A percentile compares a stretch with the other conserved stretches of the same genome.
Conservation (phyloP, 2,888 invertebrate species). For the Saturnia pavonia region DNA sequence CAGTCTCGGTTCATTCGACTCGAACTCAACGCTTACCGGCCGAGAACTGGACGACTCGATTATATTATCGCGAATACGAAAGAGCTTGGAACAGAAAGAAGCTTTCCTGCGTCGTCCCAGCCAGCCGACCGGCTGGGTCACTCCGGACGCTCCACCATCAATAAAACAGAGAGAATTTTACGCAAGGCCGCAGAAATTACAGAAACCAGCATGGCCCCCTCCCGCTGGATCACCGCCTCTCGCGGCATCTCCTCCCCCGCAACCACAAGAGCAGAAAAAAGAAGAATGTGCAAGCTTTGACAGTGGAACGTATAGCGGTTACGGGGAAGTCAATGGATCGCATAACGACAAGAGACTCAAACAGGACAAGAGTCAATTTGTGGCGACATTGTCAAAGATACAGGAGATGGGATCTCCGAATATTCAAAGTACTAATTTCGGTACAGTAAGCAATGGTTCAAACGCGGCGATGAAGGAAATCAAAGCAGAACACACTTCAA, state of each 20-base stretch:
- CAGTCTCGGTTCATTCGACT: conserved; percentile 86
- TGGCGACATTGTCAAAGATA: conserved; percentile 84
- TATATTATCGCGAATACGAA: conserved; percentile 88
- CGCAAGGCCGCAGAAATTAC: conserved; percentile 89
- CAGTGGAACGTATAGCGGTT: conserved; percentile 73
- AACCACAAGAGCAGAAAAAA: conserved; percentile 64
- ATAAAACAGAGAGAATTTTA: conserved; percentile 88
- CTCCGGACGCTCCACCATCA: conserved; percentile 72
- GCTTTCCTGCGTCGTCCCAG: conserved; percentile 91
- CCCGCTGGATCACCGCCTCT: conserved; percentile 67
- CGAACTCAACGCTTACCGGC: conserved; percentile 85
- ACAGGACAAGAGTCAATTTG: conserved; percentile 77
- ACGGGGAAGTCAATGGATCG: conserved; percentile 71
- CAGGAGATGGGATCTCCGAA: conserved; percentile 81
- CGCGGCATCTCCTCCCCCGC: conserved; percentile 84
- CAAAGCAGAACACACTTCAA: conserved; percentile 61
- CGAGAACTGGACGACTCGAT: conserved; percentile 87
- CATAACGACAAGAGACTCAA: conserved; percentile 70
- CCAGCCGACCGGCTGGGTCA: conserved; percentile 83
- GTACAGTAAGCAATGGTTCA: conserved; percentile 73
- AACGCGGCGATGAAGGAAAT: conserved; percentile 45
- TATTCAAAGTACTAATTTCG: conserved; percentile 60
- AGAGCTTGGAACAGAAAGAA: conserved; percentile 94
- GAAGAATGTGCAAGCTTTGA: conserved; percentile 75
- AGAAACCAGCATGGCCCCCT: conserved; percentile 88